Evolutionary conservation across 2,888 invertebrate genomes (phyloP).

Genomic region (Yponomeuta cagnagella): DNA sequence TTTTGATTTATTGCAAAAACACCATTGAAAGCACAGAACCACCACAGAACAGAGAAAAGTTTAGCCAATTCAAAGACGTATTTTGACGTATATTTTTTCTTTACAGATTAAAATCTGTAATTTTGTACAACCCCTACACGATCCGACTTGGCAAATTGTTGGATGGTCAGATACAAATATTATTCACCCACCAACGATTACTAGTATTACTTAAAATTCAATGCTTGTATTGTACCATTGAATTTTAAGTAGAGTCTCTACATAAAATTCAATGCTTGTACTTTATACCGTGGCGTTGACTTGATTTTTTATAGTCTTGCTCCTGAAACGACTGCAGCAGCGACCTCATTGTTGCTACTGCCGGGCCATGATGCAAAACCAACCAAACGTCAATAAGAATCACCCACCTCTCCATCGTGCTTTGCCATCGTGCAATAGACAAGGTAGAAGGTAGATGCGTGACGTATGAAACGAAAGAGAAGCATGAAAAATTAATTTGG

Average conservation of each 20-base stretch:
- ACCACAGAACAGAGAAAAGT: neutral
- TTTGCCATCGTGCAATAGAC: slow-evolving; percentile 12
- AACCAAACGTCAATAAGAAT: neutral
- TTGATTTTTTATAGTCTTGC: no score
- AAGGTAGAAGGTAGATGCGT: neutral
- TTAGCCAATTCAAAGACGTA: neutral
- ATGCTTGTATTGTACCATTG: no score
- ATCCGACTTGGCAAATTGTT: neutral
- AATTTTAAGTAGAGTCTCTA: no score
- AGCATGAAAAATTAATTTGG: slow-evolving; percentile 6
- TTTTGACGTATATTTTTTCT: neutral
- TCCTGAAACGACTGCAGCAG: no score
- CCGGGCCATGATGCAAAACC: neutral
- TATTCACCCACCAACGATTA: neutral
- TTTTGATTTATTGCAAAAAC: neutral
- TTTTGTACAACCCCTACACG: neutral
- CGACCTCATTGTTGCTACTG: no score
- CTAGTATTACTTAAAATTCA: no score
- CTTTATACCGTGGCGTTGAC: no score
- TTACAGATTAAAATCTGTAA: neutral
- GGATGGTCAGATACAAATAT: neutral
- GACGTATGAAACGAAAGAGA: neutral
- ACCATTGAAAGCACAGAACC: neutral
- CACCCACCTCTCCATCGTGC: neutral
- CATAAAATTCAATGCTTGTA: no score